Base-by-base conservation (phyloP, 1,140 invertebrate genomes). In the Diorhabda sublineata region DNA sequence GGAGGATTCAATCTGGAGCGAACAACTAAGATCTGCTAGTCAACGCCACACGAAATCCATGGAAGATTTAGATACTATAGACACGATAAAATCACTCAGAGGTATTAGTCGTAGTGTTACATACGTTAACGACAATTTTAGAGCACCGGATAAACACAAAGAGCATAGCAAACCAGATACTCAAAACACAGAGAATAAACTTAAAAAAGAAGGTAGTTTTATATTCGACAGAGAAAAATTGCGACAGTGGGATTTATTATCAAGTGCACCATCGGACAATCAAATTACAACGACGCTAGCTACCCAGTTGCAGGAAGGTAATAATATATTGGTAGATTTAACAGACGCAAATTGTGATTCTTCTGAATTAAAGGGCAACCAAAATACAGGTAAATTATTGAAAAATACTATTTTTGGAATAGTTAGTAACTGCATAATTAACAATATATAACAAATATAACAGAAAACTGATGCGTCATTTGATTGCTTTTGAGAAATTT, bases 201-300 rank as follows among this genome's bases (percentile, higher is more conserved):
- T 74, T 42, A 75, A 72, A 67, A 79, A 80, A 64, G 75, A 75
- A 52, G 74, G 71, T 43, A 78, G 71, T 64, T 87, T 88, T 84
- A 91, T 92, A 79, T 88, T 93, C 73, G 92, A 94, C 83, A 87
- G 92, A 74, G 92, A 94, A 82, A 93, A 91, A 72, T 85, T 94
- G 72, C 85, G 92, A 45, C 92, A 94, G 77, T 94, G 92, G 92
- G 92, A 94, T 82, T 85, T 93, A 69, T 86, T 93, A 87, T 94
- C 92, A 58, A 92, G 91, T 84, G 91, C 87, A 47, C 78, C 79
- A 52, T 76, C 77, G 45, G 77, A 78, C 72, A 69, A 75, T 69
- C 75, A 77, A 69, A 66, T 74, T 41, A 71, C 66, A 45, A 70
- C 70, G 70, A 70, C 73, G 63, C 62, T 60, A 84, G 72, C 78